Percentiles rank a stretch among this genome's conserved stretches.
Conservation (phyloP, 2,113 vertebrate species). For the Sebastes fasciatus region DNA sequence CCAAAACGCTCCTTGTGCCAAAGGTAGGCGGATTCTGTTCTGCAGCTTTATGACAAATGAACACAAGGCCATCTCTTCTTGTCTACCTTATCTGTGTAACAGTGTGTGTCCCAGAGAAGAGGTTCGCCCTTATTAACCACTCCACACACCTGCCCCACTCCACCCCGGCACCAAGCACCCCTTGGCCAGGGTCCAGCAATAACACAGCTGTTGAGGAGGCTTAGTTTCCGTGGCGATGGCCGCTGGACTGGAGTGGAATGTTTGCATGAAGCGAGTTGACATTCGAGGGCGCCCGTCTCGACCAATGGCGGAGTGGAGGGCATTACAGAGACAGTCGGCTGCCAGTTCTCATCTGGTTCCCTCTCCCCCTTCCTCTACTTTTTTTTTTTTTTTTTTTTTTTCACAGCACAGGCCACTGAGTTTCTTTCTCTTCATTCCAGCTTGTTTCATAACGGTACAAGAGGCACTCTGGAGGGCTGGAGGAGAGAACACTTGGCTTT, state of each 20-base stretch:
- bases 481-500: constrained; percentile 71
- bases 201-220: constrained; percentile 90
- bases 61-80: constrained; percentile 35
- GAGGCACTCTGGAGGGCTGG: constrained; percentile 76
- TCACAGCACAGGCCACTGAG: constrained; percentile 64
- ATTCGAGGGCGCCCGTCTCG: constrained; percentile 75
- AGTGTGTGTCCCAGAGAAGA: constrained; percentile 64
- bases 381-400: constrained; percentile 4
- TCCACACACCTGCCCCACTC: constrained; percentile 60
- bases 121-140: constrained; percentile 57
- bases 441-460: constrained; percentile 77
- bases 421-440: constrained; percentile 75
- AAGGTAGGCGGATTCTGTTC: constrained; percentile 4
- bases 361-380: constrained; percentile 31
- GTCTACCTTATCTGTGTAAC: constrained; percentile 55
- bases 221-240: constrained; percentile 87
- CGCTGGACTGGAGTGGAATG: constrained; percentile 79
- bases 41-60: constrained; percentile 13
- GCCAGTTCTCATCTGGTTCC: constrained; percentile 71
- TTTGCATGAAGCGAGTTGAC: constrained; percentile 80
- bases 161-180: constrained; percentile 70
- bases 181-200: constrained; percentile 86
- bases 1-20: background rate
- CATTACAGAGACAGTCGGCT: constrained; percentile 59
- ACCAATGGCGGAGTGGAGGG: constrained; percentile 60